These are phyloP conservation scores for Sphaeramia orbicularis DNA, from an alignment of 2,797 vertebrate genomes.

Conservation along the genomic window DNA sequence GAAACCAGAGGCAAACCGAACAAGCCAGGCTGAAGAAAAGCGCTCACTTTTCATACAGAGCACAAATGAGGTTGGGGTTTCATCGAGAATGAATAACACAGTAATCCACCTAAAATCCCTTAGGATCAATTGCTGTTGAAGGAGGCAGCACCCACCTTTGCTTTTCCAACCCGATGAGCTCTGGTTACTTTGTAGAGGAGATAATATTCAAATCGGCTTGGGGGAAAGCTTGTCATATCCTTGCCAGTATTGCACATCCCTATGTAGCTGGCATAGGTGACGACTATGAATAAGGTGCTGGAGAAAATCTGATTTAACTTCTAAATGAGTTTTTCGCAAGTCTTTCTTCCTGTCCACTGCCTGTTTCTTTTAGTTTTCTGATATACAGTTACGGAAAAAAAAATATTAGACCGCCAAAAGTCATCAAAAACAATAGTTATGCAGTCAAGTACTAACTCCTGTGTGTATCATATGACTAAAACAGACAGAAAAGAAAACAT, in stretches of 20 bases:
- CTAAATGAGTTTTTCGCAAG: no score
- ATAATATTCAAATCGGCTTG: conserved; percentile 53
- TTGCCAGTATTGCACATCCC: conserved; percentile 17
- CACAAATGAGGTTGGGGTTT: conserved; percentile 51
- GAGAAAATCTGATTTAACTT: conserved; percentile 9
- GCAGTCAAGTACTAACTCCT: no score
- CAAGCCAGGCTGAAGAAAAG: conserved; percentile 36
- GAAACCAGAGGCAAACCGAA: conserved; percentile 32
- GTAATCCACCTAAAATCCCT: conserved; percentile 62
- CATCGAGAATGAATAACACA: conserved; percentile 44
- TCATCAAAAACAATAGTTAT: no score
- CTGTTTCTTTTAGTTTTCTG: no score
- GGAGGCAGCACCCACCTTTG: conserved; percentile 37
- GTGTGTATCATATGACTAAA: no score
- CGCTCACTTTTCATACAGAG: conserved; percentile 33
- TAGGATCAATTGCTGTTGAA: conserved; percentile 44
- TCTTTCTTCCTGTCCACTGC: no score
- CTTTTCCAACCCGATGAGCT: conserved; percentile 37
- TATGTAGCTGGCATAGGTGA: conserved; percentile 19
- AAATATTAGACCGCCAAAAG: no score
- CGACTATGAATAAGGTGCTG: conserved; percentile 23
- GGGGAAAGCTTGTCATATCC: conserved; percentile 19
- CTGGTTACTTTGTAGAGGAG: conserved; percentile 33
- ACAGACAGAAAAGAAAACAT: no score
- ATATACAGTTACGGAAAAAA: no score